These are phyloP conservation scores for Zaprionus kolodkinae DNA, from an alignment of 1,140 invertebrate genomes.

Conservation along the genomic window DNA sequence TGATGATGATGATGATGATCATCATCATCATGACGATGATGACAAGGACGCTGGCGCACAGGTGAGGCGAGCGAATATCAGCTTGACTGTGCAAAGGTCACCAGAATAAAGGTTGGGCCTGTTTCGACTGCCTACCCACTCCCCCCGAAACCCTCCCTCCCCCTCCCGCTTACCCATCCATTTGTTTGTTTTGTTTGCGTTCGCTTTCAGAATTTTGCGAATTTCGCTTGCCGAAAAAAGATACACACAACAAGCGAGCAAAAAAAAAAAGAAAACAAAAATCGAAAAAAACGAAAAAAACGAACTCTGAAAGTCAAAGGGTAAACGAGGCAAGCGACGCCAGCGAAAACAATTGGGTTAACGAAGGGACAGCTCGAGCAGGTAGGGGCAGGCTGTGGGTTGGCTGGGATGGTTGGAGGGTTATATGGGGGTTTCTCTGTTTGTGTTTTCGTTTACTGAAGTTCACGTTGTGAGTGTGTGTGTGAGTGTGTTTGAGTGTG, in stretches of 20 bases:
- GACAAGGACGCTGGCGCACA: conserved; percentile 69
- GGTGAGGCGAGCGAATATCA: conserved; percentile 26
- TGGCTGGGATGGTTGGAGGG: not conserved
- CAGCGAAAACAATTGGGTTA: conserved; percentile 48
- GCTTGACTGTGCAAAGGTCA: conserved; percentile 51
- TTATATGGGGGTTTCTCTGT: conserved; percentile 40
- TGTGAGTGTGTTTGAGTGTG: conserved; percentile 58
- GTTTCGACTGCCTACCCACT: conserved; percentile 1
- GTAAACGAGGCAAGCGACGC: conserved; percentile 55
- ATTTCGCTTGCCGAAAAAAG: conserved; percentile 60
- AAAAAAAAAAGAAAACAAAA: no score
- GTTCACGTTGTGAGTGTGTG: conserved; percentile 39
- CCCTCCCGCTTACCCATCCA: no score
- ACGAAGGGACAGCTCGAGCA: conserved; percentile 6
- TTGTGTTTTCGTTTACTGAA: conserved; percentile 62
- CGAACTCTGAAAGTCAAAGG: conserved; percentile 76
- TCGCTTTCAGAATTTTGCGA: conserved; percentile 76
- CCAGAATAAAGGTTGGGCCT: conserved; percentile 47
- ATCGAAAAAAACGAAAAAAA: conserved; percentile 31
- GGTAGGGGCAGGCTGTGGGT: not conserved
- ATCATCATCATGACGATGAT: conserved; percentile 53
- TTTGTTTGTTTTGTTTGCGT: conserved; percentile 67
- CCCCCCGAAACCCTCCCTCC: not conserved
- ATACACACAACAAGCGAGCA: conserved; percentile 57
- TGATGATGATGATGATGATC: conserved; percentile 34